A percentile compares a stretch with the other conserved stretches of the same genome.
Evolutionary conservation across 2,113 vertebrate species (phyloP).

Genomic region (Triplophysa rosa): DNA sequence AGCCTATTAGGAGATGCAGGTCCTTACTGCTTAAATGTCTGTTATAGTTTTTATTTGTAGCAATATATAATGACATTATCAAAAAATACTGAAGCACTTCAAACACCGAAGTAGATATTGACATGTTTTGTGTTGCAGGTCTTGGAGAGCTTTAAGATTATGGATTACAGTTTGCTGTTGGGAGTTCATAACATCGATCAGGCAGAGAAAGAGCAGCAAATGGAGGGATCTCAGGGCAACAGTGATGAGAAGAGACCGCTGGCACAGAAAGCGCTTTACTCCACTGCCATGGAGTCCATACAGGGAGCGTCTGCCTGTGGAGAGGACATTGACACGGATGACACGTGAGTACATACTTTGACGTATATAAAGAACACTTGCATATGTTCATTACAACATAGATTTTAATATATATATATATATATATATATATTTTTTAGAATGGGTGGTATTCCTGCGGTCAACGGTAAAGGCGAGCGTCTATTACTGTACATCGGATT

Average conservation of each 20-base stretch:
- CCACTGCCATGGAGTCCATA: slow-evolving; percentile 98
- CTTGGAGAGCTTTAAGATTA: slow-evolving; percentile 98
- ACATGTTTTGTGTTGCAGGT: slow-evolving; percentile 75
- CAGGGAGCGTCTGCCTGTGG: slow-evolving; percentile 92
- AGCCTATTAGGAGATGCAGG: slow-evolving; percentile 36
- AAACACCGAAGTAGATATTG: not conserved
- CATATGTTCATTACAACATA: too few species aligned
- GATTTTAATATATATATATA: too few species aligned
- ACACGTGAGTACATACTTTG: slow-evolving; percentile 81
- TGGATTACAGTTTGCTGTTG: slow-evolving; percentile 98
- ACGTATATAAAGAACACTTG: not conserved
- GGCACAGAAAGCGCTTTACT: slow-evolving; percentile 96
- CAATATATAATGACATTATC: too few species aligned
- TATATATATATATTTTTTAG: slow-evolving; percentile 61
- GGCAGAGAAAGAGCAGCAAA: slow-evolving; percentile 86
- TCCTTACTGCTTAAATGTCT: too few species aligned
- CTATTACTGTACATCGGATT: slow-evolving; percentile 93
- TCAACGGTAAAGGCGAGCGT: slow-evolving; percentile 90
- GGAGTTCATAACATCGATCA: slow-evolving; percentile 98
- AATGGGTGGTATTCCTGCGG: slow-evolving; percentile 96
- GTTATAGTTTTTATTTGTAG: too few species aligned
- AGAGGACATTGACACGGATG: slow-evolving; percentile 89
- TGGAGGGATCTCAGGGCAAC: slow-evolving; percentile 82
- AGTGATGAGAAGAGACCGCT: slow-evolving; percentile 89
- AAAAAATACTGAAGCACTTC: too few species aligned